Conservation (phyloP, 2,888 invertebrate species). For the Cecidostiba fungosa region DNA sequence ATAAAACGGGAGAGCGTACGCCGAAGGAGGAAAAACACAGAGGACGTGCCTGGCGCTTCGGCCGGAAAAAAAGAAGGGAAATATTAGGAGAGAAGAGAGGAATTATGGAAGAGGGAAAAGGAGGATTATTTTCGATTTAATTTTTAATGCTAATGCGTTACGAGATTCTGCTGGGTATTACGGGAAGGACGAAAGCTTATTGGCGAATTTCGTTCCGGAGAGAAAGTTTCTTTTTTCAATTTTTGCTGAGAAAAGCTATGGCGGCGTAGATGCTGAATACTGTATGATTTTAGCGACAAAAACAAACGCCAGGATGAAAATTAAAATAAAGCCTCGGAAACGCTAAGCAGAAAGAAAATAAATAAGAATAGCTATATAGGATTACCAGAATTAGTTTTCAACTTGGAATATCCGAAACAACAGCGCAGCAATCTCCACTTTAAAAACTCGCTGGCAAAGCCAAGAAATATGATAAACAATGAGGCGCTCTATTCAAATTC, state of each 20-base stretch:
- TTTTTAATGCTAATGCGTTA: conserved; percentile 11
- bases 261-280: not conserved
- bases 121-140: conserved; percentile 35
- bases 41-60: not conserved
- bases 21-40: conserved; percentile 1
- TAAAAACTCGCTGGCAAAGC: too few species aligned
- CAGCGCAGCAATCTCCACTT: too few species aligned
- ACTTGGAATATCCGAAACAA: too few species aligned
- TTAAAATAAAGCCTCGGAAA: not conserved
- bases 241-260: not conserved
- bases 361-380: too few species aligned
- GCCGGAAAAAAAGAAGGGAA: conserved; percentile 9
- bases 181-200: not conserved
- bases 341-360: not conserved
- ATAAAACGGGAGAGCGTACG: conserved; percentile 20
- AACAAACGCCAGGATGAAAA: not conserved
- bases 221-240: not conserved
- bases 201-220: not conserved
- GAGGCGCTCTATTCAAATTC: not conserved
- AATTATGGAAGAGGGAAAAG: not conserved
- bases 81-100: conserved; percentile 14
- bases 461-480: too few species aligned
- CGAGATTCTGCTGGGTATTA: not conserved
- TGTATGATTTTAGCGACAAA: not conserved
- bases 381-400: too few species aligned